Evolutionary conservation across 2,113 vertebrate genomes (phyloP).

Genomic region (Cryptotis parvus): DNA sequence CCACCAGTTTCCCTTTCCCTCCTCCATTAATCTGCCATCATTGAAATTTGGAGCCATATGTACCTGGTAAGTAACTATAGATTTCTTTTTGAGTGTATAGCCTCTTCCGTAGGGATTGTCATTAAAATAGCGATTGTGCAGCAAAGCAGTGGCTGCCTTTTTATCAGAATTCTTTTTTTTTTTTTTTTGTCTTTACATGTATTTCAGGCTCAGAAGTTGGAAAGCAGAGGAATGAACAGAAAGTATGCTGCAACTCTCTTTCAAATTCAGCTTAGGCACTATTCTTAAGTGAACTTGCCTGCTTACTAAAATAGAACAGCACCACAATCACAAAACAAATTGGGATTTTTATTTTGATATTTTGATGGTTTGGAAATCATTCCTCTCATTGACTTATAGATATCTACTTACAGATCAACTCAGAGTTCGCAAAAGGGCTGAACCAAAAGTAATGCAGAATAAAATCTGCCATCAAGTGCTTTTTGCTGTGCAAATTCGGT

Average conservation of each 20-base stretch:
- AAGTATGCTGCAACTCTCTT: background rate
- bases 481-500: background rate
- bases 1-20: slow-evolving; percentile 78
- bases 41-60: slow-evolving; percentile 77
- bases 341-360: slow-evolving; percentile 10
- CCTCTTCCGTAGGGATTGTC: slow-evolving; percentile 36
- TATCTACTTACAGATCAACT: slow-evolving; percentile 30
- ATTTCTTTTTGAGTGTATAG: slow-evolving; percentile 65
- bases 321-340: background rate
- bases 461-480: background rate
- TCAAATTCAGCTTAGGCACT: background rate
- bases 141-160: slow-evolving; percentile 30
- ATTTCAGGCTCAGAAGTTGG: background rate
- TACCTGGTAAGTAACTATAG: slow-evolving; percentile 78
- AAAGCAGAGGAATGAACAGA: slow-evolving; percentile 12
- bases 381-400: slow-evolving; percentile 8
- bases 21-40: slow-evolving; percentile 72
- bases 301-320: background rate
- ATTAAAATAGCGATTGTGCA: slow-evolving; percentile 46
- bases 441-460: background rate
- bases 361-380: slow-evolving; percentile 24
- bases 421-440: slow-evolving; percentile 28
- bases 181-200: slow-evolving; percentile 33
- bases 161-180: slow-evolving; percentile 40
- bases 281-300: slow-evolving; percentile 21